Base-by-base conservation (phyloP, 2,888 invertebrate species). In the Ptychoptera contaminata region DNA sequence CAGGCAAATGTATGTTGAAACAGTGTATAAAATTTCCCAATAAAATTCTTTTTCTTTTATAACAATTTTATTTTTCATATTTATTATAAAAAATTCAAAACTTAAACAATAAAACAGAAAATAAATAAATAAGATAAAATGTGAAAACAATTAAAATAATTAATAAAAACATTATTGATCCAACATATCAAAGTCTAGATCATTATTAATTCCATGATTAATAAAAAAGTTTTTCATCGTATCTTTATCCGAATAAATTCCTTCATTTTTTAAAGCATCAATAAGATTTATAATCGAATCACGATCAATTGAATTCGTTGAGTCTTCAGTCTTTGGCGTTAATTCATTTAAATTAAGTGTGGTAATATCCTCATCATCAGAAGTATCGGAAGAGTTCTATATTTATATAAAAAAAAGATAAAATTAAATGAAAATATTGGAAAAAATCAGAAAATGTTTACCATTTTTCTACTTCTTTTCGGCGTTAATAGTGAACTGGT, bases 401-500 rank as follows among this genome's bases (percentile, higher is more conserved):
- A 16, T 6, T n/a, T 37, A 16, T 2, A 14, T 16, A 37, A 37
- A 14, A 37, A 37, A 1, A 1, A 23, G 3, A 23, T 23, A 23
- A 34, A 6, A 7, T 6, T 11, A 7, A 34, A 11, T 7, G 10
- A 34, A 6, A 34, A 34, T 6, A 6, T 4, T 34, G 9, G 4
- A 34, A 8, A 34, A 11, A 34, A 4, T 34, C n/a, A n/a, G n/a
- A 34, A 11, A 34, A 6, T 2, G n/a, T 34, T 34, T 23, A 23
- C 8, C 9, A 44, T 42, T 38, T 43, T 42, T 10, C 12, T 34
- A 8, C 15, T 14, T 38, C 31, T 44, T 37, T 46, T 48, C 8
- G 48, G 44, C 10, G 44, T 34, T 15, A 48, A 32, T 10, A 46
- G 42, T 35, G 36, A 44, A 15, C 44, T 41, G 2, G 43, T 46